Evolutionary conservation across 2,113 vertebrate genomes (phyloP), one percentile per base, ranked within the genome.

Genomic region (Callopanchax toddi): DNA sequence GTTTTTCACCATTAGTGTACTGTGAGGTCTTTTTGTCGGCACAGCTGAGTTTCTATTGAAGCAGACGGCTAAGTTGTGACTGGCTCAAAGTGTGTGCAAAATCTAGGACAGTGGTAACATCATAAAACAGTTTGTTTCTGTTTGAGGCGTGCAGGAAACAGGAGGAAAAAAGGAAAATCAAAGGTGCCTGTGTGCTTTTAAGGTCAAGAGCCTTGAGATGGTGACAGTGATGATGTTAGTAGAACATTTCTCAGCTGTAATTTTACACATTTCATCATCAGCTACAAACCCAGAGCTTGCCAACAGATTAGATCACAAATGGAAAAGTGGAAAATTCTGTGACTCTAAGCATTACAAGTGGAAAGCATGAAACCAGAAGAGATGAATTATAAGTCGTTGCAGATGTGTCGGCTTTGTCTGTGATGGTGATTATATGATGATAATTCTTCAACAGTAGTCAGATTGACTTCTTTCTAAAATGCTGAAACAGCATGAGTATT

Each of bases 361-460:
- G 12, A 37, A 37, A 37, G 36, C 12, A 37, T 12, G 12, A 37
- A 37, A 13, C 12, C 36, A 37, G 36, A 12, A 13, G 36, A 37
- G 2, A 32, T 5, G 29, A 32, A 32, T 1, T 2, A 32, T 32
- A 32, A 32, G 36, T 55, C 46, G 55, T 18, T 49, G 50, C 46
- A 80, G 70, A 79, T 77, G 76, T 79, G 56, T 65, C 45, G 58
- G 48, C 67, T 71, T 11, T 48, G 71, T 70, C 74, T 45, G 1
- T 43, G 72, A 16, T 42, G 29, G 29, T 32, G 46, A 37, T 13
- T 13, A 2, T 12, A 3, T 4, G 36, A 10, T 37, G 36, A 37
- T 37, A 5, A 32, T 2, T 3, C 9, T 32, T 32, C 29, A 5
- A 37, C 36, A 37, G 36, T 12, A 37, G 36, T 13, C 36, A 37